Evolutionary conservation across 2,797 vertebrate genomes (phyloP).

Genomic region (Morus bassanus): DNA sequence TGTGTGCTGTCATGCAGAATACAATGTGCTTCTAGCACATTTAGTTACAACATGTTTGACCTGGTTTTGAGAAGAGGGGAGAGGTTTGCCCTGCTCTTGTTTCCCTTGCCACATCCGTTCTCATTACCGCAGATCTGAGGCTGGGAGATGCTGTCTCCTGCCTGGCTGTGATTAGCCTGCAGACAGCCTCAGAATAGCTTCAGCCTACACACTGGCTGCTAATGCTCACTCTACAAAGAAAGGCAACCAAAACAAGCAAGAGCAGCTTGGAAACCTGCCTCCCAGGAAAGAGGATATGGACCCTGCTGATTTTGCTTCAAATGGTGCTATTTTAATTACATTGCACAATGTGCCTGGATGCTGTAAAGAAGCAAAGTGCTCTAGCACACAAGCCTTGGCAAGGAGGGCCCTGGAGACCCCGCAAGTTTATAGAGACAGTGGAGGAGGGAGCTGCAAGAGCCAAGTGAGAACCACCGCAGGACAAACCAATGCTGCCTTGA

Average conservation of each 20-base stretch:
- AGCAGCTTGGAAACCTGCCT: background rate
- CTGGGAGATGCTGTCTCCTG: constrained; percentile 20
- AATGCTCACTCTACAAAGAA: background rate
- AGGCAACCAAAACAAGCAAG: background rate
- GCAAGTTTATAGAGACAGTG: background rate
- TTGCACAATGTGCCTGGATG: background rate
- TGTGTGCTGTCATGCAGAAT: background rate
- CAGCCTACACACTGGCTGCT: constrained; percentile 20
- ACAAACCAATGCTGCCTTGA: background rate
- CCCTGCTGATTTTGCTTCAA: background rate
- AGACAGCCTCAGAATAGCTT: constrained; percentile 67
- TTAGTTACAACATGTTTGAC: background rate
- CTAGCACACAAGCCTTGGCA: background rate
- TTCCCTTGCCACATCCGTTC: background rate
- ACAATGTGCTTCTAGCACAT: background rate
- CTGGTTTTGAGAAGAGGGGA: background rate
- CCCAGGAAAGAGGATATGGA: background rate
- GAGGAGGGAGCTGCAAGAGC: background rate
- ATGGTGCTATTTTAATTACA: constrained; percentile 38
- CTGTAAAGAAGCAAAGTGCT: background rate
- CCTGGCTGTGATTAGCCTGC: constrained; percentile 34
- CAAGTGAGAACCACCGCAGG: background rate
- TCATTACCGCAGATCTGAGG: background rate
- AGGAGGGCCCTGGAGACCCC: background rate
- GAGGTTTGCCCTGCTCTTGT: background rate